phyloP scores from a whole-genome alignment of 2,888 invertebrate genomes.

The Chrysina gloriosa region DNA sequence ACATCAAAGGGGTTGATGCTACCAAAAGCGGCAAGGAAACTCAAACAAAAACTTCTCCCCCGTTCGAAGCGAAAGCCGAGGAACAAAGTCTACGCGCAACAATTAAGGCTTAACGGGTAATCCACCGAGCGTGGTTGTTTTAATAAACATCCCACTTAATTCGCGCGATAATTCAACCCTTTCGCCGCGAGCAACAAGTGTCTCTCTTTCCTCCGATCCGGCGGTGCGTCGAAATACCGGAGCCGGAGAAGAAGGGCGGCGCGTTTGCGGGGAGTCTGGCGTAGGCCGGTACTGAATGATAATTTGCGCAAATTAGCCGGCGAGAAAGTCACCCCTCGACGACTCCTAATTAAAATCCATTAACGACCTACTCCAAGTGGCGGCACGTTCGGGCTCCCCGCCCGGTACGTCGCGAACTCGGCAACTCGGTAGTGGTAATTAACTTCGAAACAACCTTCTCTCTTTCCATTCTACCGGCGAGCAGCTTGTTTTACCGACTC shows the following conservation, averaged over 20 bases:
- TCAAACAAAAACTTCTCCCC: neutral
- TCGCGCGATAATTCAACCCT: conserved; percentile 53
- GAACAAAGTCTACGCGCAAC: conserved; percentile 9
- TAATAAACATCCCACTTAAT: conserved; percentile 17
- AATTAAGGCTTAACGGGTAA: conserved; percentile 21
- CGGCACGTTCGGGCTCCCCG: conserved; percentile 16
- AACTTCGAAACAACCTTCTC: conserved; percentile 25
- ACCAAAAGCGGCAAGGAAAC: too few relatives aligned
- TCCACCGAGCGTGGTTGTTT: conserved; percentile 21
- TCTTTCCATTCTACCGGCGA: neutral
- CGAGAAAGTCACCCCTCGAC: conserved; percentile 47
- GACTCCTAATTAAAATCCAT: conserved; percentile 58
- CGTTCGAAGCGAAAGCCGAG: neutral
- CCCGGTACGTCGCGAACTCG: conserved; percentile 28
- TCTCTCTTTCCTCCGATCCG: neutral
- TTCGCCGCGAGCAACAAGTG: conserved; percentile 57
- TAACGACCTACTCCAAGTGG: conserved; percentile 52
- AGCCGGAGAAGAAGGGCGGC: neutral
- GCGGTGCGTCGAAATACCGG: conserved; percentile 1
- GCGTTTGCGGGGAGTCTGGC: conserved; percentile 37
- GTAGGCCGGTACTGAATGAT: conserved; percentile 56
- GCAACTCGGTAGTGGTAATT: conserved; percentile 42
- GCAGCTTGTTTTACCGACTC: conserved; percentile 2
- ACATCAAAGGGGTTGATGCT: too few relatives aligned
- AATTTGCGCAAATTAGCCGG: conserved; percentile 53